A percentile compares a stretch with the other conserved stretches of the same genome.
Conservation (phyloP, 23 tunicate species). For the Aplidium turbinatum region DNA sequence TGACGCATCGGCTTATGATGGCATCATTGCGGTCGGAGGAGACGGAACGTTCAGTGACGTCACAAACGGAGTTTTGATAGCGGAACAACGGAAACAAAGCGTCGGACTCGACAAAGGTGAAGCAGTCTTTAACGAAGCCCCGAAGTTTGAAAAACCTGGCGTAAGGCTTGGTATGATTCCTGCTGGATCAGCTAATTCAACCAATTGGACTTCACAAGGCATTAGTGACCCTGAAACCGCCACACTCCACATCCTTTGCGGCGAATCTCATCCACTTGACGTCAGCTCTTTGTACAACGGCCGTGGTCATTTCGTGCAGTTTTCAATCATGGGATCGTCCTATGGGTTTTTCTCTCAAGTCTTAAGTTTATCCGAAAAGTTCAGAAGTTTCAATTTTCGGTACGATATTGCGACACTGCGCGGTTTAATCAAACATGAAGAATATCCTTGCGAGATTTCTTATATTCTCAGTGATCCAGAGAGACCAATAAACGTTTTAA, state of each 20-base stretch:
- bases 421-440: slow-evolving; percentile 32
- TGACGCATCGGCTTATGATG: slow-evolving; percentile 39
- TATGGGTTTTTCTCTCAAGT: slow-evolving; percentile 69
- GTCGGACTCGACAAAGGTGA: slow-evolving; percentile 3
- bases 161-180: slow-evolving; percentile 68
- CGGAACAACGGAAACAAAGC: slow-evolving; percentile 24
- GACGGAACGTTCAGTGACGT: too few relatives aligned
- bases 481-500: too few relatives aligned
- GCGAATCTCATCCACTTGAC: slow-evolving; percentile 68
- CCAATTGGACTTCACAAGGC: slow-evolving; percentile 51
- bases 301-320: slow-evolving; percentile 37
- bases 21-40: slow-evolving; percentile 76
- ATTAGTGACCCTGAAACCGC: slow-evolving; percentile 63
- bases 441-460: slow-evolving; percentile 36
- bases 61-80: slow-evolving; percentile 47
- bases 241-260: slow-evolving; percentile 63
- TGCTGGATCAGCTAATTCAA: slow-evolving; percentile 65
- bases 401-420: slow-evolving; percentile 59
- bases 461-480: slow-evolving; percentile 54
- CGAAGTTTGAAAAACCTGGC: slow-evolving; percentile 30
- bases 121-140: background rate
- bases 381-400: slow-evolving; percentile 54
- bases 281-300: slow-evolving; percentile 41
- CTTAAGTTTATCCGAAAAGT: slow-evolving; percentile 40
- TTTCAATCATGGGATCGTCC: slow-evolving; percentile 59